Conservation (phyloP, 2,797 vertebrate species). For the Cryptoprocta ferox region DNA sequence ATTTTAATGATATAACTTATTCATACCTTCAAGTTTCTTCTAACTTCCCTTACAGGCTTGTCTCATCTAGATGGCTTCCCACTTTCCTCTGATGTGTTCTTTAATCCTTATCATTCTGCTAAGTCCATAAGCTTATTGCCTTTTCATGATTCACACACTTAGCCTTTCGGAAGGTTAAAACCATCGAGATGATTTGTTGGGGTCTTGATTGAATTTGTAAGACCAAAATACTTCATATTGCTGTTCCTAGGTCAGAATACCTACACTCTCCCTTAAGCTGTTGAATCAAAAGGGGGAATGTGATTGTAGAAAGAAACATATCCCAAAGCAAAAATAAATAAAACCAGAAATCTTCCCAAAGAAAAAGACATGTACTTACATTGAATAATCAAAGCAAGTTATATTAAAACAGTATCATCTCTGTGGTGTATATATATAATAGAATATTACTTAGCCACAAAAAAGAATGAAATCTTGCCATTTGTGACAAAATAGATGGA, state of each 20-base stretch:
- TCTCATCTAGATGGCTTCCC: background rate
- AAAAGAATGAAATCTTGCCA: background rate
- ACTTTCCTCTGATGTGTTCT: background rate
- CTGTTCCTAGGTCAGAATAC: constrained; percentile 24
- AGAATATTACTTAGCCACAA: background rate
- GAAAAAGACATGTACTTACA: background rate
- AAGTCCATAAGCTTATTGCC: background rate
- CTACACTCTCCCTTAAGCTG: background rate
- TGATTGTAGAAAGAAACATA: background rate
- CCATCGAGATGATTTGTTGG: background rate
- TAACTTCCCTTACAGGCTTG: background rate
- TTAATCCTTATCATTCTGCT: background rate
- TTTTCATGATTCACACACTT: constrained; percentile 31
- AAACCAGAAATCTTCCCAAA: background rate
- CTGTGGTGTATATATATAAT: background rate
- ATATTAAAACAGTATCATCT: background rate
- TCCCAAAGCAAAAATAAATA: constrained; percentile 10
- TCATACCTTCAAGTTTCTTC: background rate
- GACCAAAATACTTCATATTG: background rate
- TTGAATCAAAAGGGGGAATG: constrained; percentile 1
- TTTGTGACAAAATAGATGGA: background rate
- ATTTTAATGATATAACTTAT: background rate
- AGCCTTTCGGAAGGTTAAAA: constrained; percentile 53
- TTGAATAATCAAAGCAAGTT: constrained; percentile 1
- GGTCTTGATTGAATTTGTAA: constrained; percentile 36